Evolutionary conservation across 2,888 invertebrate species (phyloP), one percentile per base, ranked within the genome.

Genomic region (Eilema depressum): DNA sequence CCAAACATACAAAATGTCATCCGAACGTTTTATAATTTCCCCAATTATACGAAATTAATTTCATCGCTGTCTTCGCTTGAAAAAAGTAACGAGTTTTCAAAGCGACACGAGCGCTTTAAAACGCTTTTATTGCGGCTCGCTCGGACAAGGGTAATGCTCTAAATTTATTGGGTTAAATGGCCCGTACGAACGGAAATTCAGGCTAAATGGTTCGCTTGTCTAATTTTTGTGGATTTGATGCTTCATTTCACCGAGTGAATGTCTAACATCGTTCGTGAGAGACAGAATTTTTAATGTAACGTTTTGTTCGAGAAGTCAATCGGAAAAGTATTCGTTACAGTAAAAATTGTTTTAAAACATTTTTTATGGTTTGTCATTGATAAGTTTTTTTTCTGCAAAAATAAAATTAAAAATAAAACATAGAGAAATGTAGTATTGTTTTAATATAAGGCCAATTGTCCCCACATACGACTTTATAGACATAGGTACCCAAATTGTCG

Each of bases 121-220:
- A 86, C 89, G 90, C 84, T 92, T n/a, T 92, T 92, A 92, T 91
- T 89, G 90, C 89, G 79, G 88, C 77, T 72, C 88, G 88, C 86
- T 91, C 88, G 92, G 91, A 93, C 93, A 92, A 86, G 92, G 91
- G 90, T 93, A 94, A 94, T 93, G 91, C 92, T 91, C 89, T 88
- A 92, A 94, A 94, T 94, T 94, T 94, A 94, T 94, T 93, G 93
- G 90, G 91, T 91, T 92, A 89, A 94, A 94, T 93, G 92, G 89
- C 75, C 88, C 90, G 90, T 89, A 84, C 89, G 80, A 90, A 89
- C 89, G 89, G 91, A 89, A 92, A 91, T 91, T 91, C 88, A 80
- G 84, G 86, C 88, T 89, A 90, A 93, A 92, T 92, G 91, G 92
- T 91, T 90, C 92, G 90, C 88, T 89, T 91, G 90, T 93, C 91